These are phyloP conservation scores for Cyclina sinensis DNA, from an alignment of 1,140 invertebrate genomes.

Conservation along the genomic window DNA sequence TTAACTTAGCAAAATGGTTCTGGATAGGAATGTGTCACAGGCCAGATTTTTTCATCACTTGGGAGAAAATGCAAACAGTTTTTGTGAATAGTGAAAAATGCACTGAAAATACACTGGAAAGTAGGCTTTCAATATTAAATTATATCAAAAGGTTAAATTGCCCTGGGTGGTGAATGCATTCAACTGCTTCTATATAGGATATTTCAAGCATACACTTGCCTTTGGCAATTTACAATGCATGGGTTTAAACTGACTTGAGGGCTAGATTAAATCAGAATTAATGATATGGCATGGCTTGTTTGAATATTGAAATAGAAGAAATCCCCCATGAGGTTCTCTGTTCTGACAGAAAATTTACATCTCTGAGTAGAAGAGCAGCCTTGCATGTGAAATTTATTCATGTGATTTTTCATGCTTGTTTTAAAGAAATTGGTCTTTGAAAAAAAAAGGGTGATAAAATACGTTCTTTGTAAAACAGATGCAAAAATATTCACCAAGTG, in stretches of 20 bases:
- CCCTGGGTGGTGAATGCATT: conserved; percentile 14
- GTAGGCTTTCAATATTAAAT: neutral
- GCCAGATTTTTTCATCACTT: neutral
- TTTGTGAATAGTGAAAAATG: neutral
- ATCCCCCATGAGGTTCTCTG: neutral
- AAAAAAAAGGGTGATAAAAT: too few relatives aligned
- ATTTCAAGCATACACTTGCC: conserved; percentile 12
- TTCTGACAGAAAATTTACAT: conserved; percentile 3
- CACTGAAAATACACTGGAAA: conserved; percentile 13
- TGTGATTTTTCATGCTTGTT: too few relatives aligned
- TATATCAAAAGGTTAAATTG: conserved; percentile 24
- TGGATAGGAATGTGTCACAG: too few relatives aligned
- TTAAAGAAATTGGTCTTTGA: too few relatives aligned
- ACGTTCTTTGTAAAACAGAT: too few relatives aligned
- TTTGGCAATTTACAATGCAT: conserved; percentile 23
- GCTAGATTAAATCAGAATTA: conserved; percentile 31
- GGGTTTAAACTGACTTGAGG: neutral
- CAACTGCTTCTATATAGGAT: neutral
- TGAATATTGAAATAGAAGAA: conserved; percentile 19
- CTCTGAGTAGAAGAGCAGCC: too few relatives aligned
- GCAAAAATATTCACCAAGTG: too few relatives aligned
- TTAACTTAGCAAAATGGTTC: too few relatives aligned
- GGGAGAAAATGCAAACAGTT: neutral
- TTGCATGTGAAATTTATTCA: too few relatives aligned
- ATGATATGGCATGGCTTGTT: conserved; percentile 1